A percentile compares a stretch with the other conserved stretches of the same genome.
Conservation (phyloP, 2,888 invertebrate species). For the Agrotis exclamationis region DNA sequence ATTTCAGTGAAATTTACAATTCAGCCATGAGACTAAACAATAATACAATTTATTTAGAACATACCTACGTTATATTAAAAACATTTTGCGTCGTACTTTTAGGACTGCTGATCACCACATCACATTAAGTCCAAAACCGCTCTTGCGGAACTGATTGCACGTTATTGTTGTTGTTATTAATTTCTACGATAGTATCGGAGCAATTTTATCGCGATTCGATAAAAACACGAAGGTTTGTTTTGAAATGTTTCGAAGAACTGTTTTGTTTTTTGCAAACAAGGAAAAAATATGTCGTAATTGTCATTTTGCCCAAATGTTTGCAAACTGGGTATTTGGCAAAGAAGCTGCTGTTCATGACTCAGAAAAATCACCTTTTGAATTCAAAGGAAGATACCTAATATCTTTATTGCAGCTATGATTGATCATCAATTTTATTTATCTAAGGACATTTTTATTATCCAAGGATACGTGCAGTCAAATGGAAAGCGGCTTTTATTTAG, state of each 20-base stretch:
- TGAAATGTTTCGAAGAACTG: conserved; percentile 35
- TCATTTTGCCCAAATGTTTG: conserved; percentile 7
- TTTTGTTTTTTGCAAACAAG: conserved; percentile 30
- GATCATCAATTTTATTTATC: neutral
- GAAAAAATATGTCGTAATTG: conserved; percentile 23
- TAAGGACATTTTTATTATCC: neutral
- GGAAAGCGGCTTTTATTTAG: neutral
- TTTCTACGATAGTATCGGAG: conserved; percentile 42
- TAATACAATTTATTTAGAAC: no score
- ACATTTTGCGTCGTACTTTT: conserved; percentile 64
- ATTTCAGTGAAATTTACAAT: conserved; percentile 25
- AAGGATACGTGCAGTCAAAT: neutral
- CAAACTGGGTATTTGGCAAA: neutral
- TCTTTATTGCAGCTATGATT: neutral
- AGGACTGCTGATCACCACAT: conserved; percentile 45
- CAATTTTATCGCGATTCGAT: conserved; percentile 47
- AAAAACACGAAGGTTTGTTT: conserved; percentile 44
- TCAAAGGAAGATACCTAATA: neutral
- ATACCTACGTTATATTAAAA: conserved; percentile 63
- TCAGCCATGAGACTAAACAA: neutral
- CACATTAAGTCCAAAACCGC: conserved; percentile 58
- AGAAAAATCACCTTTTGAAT: conserved; percentile 13
- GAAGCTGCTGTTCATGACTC: conserved; percentile 7
- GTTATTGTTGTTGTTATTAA: conserved; percentile 55
- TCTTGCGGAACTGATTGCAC: conserved; percentile 69